Conservation (phyloP, 2,888 invertebrate genomes). For the Drosophila peninsularis region DNA sequence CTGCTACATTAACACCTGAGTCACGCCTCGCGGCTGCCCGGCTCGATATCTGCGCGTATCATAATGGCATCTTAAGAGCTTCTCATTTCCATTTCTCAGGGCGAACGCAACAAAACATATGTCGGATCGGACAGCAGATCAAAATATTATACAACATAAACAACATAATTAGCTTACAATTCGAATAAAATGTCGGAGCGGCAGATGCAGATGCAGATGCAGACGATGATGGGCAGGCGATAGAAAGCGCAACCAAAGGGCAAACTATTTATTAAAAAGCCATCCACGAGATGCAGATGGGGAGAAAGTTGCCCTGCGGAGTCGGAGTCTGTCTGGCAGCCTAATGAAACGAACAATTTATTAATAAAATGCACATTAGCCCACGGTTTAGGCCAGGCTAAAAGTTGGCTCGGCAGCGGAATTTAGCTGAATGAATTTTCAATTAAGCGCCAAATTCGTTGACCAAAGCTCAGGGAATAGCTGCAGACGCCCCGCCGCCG, state of each 20-base stretch:
- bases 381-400: conserved; percentile 60
- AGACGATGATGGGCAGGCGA: conserved; percentile 26
- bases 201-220: conserved; percentile 33
- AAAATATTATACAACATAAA: conserved; percentile 74
- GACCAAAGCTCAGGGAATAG: conserved; percentile 35
- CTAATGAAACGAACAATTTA: conserved; percentile 77
- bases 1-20: conserved; percentile 15
- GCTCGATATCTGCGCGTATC: conserved; percentile 11
- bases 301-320: conserved; percentile 69
- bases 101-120: conserved; percentile 57
- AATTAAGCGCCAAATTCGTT: conserved; percentile 72
- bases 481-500: conserved; percentile 60
- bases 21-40: conserved; percentile 21
- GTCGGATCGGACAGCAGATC: conserved; percentile 56
- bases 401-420: conserved; percentile 35
- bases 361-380: conserved; percentile 77
- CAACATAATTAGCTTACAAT: conserved; percentile 72
- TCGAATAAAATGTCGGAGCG: conserved; percentile 41
- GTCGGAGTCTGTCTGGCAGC: conserved; percentile 27
- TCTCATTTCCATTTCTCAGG: conserved; percentile 55
- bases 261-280: conserved; percentile 62
- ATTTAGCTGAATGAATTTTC: conserved; percentile 76
- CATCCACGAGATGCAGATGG: conserved; percentile 54
- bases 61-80: conserved; percentile 34
- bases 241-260: conserved; percentile 66